Evolutionary conservation across 2,797 vertebrate genomes (phyloP), one percentile per base, ranked within the genome.

Genomic region (Dallia pectoralis): DNA sequence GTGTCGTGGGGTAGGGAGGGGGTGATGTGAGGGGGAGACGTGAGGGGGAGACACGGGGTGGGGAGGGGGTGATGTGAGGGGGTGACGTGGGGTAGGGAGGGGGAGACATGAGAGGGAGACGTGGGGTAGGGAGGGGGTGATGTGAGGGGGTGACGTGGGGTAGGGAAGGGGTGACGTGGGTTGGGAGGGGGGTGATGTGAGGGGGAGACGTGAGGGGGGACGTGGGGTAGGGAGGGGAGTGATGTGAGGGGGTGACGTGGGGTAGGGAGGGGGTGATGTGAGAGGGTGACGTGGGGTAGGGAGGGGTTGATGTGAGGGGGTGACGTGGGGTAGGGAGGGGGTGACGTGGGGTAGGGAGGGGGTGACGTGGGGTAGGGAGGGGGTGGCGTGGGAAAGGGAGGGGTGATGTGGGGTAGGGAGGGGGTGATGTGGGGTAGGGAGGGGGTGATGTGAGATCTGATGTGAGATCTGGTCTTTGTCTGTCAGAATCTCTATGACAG

Each of bases 231-330:
- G 70, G 33, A 25, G 56, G 33, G 56, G 32, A n/a, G 32, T 32
- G 40, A n/a, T n/a, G n/a, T n/a, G n/a, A n/a, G n/a, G n/a, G n/a
- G n/a, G n/a, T n/a, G n/a, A n/a, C n/a, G n/a, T n/a, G n/a, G n/a
- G 25, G 6, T n/a, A 14, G 22, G 22, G 61, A 18, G 29, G 27
- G 25, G n/a, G 14, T 15, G 4, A 9, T 64, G 15, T 27, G 25
- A 56, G 40, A 59, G 18, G 15, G 36, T 33, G 22, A 44, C 40
- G 7, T 3, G 40, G 40, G 3, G 7, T 44, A 36, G 36, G n/a
- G 97, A 98, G 89, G 97, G 97, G 9, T 94, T 99, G 81, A 96
- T 98, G 36, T 91, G 96, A 90, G 97, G 98, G 87, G 79, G 94
- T 76, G 6, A 44, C 12, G 40, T 6, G 40, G 8, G 40, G 1